phyloP scores from a whole-genome alignment of 1,140 invertebrate species.

The Drosophila punjabiensis region DNA sequence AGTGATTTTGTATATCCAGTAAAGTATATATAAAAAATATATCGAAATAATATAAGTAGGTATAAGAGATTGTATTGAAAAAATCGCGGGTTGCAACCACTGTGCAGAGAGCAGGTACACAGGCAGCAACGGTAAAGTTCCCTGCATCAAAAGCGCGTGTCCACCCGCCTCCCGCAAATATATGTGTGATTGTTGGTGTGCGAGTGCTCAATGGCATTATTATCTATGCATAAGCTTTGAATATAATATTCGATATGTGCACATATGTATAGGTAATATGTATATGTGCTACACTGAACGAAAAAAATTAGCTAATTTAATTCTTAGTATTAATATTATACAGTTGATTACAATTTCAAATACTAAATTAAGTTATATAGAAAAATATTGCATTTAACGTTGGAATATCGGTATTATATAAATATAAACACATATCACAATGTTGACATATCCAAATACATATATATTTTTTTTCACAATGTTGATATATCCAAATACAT shows the following conservation, averaged over 20 bases:
- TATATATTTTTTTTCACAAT: too few species aligned
- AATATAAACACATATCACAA: too few species aligned
- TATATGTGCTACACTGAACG: not conserved
- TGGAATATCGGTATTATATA: too few species aligned
- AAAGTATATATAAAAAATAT: too few species aligned
- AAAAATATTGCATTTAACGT: too few species aligned
- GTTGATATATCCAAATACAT: too few species aligned
- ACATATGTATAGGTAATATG: not conserved
- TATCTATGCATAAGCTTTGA: slow-evolving; percentile 56
- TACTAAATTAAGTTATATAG: too few species aligned
- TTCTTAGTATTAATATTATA: not conserved
- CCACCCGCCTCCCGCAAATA: slow-evolving; percentile 3
- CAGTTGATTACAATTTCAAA: not conserved
- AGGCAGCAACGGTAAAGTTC: slow-evolving; percentile 30
- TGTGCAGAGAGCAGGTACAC: slow-evolving; percentile 33
- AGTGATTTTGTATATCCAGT: too few species aligned
- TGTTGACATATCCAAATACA: too few species aligned
- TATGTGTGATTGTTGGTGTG: slow-evolving; percentile 25
- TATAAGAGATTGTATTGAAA: not conserved
- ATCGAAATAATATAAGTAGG: not conserved
- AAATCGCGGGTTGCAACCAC: not conserved
- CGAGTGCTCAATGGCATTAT: slow-evolving; percentile 28
- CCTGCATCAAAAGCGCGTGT: slow-evolving; percentile 17
- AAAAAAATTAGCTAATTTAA: not conserved
- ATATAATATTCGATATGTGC: slow-evolving; percentile 25